A percentile compares a stretch with the other conserved stretches of the same genome.
Conservation (phyloP, 2,113 vertebrate genomes). For the Fulica atra region DNA sequence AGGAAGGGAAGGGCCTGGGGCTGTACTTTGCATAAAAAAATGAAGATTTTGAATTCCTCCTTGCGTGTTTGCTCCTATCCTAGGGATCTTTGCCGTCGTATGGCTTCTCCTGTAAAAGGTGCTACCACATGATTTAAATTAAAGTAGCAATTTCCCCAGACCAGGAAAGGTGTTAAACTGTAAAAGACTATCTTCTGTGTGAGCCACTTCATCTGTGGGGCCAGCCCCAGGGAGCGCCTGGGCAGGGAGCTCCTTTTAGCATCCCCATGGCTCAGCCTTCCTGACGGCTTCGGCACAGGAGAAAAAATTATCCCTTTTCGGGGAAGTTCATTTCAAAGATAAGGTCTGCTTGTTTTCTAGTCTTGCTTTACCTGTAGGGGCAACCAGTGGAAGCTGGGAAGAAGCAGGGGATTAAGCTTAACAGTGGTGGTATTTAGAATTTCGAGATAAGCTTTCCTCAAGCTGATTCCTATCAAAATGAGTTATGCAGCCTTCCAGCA, state of each 20-base stretch:
- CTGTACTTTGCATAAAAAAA: background rate
- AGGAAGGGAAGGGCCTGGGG: background rate
- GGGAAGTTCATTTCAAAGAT: background rate
- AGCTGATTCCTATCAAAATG: background rate
- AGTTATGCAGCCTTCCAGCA: background rate
- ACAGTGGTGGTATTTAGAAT: background rate
- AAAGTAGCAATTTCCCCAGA: background rate
- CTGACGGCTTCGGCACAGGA: background rate
- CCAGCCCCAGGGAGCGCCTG: background rate
- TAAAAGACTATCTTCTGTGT: background rate
- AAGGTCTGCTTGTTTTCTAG: background rate
- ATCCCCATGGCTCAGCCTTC: accelerated
- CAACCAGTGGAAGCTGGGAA: background rate
- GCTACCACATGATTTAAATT: background rate
- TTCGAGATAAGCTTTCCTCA: background rate
- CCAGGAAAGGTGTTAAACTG: background rate
- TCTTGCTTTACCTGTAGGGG: background rate
- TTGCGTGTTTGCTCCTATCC: background rate
- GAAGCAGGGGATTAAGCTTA: background rate
- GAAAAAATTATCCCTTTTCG: background rate
- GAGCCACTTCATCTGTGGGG: background rate
- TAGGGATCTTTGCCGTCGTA: background rate
- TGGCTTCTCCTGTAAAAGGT: background rate
- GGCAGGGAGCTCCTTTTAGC: background rate
- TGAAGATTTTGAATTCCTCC: background rate